Base-by-base conservation (phyloP, 2,113 vertebrate species). In the Rhinolophus sinicus region DNA sequence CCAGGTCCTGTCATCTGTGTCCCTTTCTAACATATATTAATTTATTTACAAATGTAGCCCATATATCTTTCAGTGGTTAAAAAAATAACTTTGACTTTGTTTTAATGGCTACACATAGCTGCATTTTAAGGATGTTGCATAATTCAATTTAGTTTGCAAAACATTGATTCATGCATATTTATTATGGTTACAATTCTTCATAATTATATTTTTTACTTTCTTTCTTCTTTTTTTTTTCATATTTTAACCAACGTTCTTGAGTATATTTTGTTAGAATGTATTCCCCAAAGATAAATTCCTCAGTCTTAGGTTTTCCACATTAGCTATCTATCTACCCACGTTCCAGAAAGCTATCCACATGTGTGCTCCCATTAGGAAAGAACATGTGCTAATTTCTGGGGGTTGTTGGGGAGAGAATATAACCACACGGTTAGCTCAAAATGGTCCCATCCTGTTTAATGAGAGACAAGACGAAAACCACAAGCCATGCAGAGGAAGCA, bases 1-100 rank as follows among this genome's bases (percentile, higher is more conserved):
- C 44, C 21, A 2, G 35, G 40, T 16, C 4, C 5, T 0, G 3
- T 15, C 7, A 33, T 6, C 18, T 40, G 2, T 44, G n/a, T 3
- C 67, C 6, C 28, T 69, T 69, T 19, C 24, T 35, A 70, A 15
- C 11, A 10, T 19, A 2, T 47, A n/a, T 16, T 72, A 28, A 26
- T 21, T 56, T 14, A 44, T 60, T 47, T 64, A 54, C 33, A 40
- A 70, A n/a, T 64, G 22, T 16, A 14, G 6, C 18, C 18, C 3
- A 16, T 30, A 6, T 50, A 21, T 33, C 12, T 65, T 92, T 64
- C 77, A 52, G 8, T 40, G 19, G 40, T 58, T 65, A n/a, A 4
- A 62, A 67, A 14, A 38, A 69, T 28, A 44, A 44, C 24, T 16
- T 30, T 21, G 13, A 44, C 24, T 16, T 30, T 21, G 13, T 50